Evolutionary conservation across 2,113 vertebrate genomes (phyloP), one percentile per base, ranked within the genome.

Genomic region (Leptosomus discolor): DNA sequence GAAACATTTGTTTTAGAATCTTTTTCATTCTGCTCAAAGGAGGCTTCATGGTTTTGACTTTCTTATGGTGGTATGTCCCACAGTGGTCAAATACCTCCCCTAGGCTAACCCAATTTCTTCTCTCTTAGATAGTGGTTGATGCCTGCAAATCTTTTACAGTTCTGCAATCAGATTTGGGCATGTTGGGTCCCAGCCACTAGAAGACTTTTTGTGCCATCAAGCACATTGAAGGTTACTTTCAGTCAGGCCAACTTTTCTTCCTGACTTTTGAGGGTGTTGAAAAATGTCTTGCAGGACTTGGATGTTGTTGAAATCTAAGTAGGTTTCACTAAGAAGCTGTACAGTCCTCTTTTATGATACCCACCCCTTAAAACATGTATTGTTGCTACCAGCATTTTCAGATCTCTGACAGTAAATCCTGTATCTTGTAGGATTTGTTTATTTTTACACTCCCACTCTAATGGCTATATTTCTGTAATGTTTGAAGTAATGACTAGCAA

Each of bases 301-400:
- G 14, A 18, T 79, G 27, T 21, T 68, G 34, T 36, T 89, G 73
- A 94, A 93, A 81, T 84, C 71, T 60, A 21, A 45, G 45, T 37
- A 57, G 34, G 60, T 81, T 74, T 78, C 34, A 67, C 56, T 93
- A 82, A 78, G 88, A 78, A 84, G 24, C 56, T 56, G 51, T 74
- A 63, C n/a, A 63, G 30, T 81, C 81, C 37, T 88, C 37, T 85
- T 96, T 93, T 92, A 91, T 74, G 30, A 77, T 71, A 94, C 32
- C 15, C 45, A 71, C 81, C 22, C 43, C 60, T 92, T 94, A 73
- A 53, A 81, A 56, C 37, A 29, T 43, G 50, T 87, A 77, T 75
- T 96, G 61, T 91, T 88, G 60, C 41, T 94, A 79, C 69, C 45
- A 94, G 84, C 87, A 54, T 88, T 95, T 97, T 87, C 65, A 61